Evolutionary conservation across 2,888 invertebrate genomes (phyloP).

Genomic region (Reticulitermes lucifugus): DNA sequence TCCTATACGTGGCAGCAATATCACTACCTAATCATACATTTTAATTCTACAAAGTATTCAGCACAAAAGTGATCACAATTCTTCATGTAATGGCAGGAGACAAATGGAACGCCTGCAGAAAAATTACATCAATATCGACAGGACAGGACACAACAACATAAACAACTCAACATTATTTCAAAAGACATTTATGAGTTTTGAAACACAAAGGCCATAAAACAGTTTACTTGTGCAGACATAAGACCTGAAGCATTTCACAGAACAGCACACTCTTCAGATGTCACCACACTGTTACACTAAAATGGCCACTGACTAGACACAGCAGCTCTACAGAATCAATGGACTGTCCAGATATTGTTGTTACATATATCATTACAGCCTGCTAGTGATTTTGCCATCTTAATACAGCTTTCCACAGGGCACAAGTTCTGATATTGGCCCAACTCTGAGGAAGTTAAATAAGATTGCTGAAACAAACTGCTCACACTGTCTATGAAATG

Average conservation of each 20-base stretch:
- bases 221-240: not conserved
- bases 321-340: too few relatives aligned
- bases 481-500: too few relatives aligned
- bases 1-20: not conserved
- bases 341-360: too few relatives aligned
- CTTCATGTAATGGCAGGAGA: conserved; percentile 25
- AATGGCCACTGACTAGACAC: too few relatives aligned
- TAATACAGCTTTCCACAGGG: too few relatives aligned
- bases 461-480: too few relatives aligned
- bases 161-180: not conserved
- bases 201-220: conserved; percentile 15
- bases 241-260: not conserved
- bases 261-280: too few relatives aligned
- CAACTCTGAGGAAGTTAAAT: too few relatives aligned
- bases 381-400: too few relatives aligned
- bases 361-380: too few relatives aligned
- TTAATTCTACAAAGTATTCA: not conserved
- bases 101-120: conserved; percentile 26
- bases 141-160: conserved; percentile 26
- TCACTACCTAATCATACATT: not conserved
- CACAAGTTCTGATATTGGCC: too few relatives aligned
- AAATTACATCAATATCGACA: conserved; percentile 26
- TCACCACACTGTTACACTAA: too few relatives aligned
- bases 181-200: not conserved
- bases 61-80: conserved; percentile 33